Evolutionary conservation across 2,113 vertebrate genomes (phyloP).

Genomic region (Harpagus bidentatus): DNA sequence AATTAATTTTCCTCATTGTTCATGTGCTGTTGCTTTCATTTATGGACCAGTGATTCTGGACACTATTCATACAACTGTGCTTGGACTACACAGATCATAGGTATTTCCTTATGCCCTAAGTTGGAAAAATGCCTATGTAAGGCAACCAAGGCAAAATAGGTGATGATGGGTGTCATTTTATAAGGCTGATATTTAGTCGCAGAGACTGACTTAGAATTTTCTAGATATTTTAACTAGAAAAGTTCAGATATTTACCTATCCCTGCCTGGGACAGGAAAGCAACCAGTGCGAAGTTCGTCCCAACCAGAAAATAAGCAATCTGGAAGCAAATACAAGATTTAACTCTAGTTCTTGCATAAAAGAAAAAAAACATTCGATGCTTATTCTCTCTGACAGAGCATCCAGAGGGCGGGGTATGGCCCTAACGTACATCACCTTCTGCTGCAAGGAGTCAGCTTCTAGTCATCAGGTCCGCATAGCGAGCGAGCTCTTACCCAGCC

Average conservation of each 20-base stretch:
- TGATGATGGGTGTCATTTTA: fast-evolving
- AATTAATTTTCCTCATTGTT: background rate
- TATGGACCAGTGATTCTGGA: background rate
- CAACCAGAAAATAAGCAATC: background rate
- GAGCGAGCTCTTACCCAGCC: fast-evolving
- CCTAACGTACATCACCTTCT: background rate
- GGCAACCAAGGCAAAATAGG: background rate
- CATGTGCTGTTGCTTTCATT: background rate
- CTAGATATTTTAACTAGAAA: background rate
- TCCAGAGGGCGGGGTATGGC: background rate
- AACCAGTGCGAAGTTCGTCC: background rate
- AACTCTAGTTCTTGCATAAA: background rate
- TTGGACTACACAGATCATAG: background rate
- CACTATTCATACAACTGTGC: background rate
- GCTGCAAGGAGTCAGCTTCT: background rate
- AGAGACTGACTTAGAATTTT: background rate
- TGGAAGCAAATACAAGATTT: background rate
- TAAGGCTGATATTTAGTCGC: background rate
- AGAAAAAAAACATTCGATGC: background rate
- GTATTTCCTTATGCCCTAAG: background rate
- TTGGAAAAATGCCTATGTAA: background rate
- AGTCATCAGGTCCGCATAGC: fast-evolving
- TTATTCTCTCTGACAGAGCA: background rate
- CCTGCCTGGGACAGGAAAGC: background rate
- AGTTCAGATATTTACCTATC: background rate